Conservation (phyloP, 2,113 vertebrate genomes). For the Bos indicus region DNA sequence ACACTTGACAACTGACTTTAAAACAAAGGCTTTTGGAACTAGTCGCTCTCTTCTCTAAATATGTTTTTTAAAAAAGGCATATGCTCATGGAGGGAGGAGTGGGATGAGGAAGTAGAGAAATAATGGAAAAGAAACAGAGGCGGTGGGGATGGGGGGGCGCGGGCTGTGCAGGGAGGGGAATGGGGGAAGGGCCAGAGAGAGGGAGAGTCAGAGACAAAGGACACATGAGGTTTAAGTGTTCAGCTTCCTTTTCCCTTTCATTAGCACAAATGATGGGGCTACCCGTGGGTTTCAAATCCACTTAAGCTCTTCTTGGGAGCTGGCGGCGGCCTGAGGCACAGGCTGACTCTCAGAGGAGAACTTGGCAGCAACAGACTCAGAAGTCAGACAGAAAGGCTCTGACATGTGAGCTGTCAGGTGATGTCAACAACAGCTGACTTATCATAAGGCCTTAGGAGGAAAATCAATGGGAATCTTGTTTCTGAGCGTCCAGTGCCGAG, state of each 20-base stretch:
- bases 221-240: slow-evolving; percentile 73
- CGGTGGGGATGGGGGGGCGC: rapidly evolving
- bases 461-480: slow-evolving; percentile 79
- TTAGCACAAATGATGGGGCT: slow-evolving; percentile 68
- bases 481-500: slow-evolving; percentile 74
- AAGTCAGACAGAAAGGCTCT: slow-evolving; percentile 86
- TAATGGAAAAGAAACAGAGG: slow-evolving; percentile 5
- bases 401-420: slow-evolving; percentile 85
- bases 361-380: slow-evolving; percentile 76
- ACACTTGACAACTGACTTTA: neutral
- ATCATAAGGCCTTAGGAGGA: slow-evolving; percentile 85
- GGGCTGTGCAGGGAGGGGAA: too few species aligned
- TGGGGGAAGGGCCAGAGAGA: slow-evolving; percentile 58
- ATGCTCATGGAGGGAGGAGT: neutral
- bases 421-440: slow-evolving; percentile 94
- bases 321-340: slow-evolving; percentile 68
- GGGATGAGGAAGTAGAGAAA: neutral
- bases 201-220: slow-evolving; percentile 35
- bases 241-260: slow-evolving; percentile 78
- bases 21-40: neutral
- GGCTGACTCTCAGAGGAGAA: slow-evolving; percentile 74
- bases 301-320: slow-evolving; percentile 55
- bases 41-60: neutral
- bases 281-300: slow-evolving; percentile 61
- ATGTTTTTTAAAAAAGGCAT: neutral